Evolutionary conservation across 1,140 invertebrate species (phyloP), one percentile per base, ranked within the genome.

Genomic region (Apis dorsata): DNA sequence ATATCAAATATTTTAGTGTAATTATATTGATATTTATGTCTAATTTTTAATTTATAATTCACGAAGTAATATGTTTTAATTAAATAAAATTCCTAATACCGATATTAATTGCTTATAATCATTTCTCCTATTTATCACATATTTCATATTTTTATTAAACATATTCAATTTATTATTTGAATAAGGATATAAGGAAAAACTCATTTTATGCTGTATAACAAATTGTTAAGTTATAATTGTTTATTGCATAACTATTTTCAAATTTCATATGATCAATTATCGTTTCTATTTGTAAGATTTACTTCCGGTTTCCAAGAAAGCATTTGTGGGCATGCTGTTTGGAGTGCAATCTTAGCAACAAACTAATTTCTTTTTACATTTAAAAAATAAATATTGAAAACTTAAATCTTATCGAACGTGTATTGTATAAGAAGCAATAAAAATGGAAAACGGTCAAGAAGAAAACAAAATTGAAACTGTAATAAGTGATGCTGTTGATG

Each of bases 401-500:
- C 3, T 11, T 1, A 4, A 24, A 44, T 66, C 17, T 44, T 11
- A 13, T 59, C 17, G n/a, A n/a, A 68, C n/a, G 1, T 11, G 12
- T 65, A 10, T 2, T 0, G 1, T 8, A 1, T 51, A 3, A n/a
- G 21, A 72, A 83, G 15, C 53, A 1, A 4, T 3, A 8, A 59
- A 53, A 10, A 90, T 88, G 83, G 91, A 90, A 49, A 89, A 90
- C 60, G 86, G 84, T 34, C 82, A 91, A 24, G 83, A 85, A 21
- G 73, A 81, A 15, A 66, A 70, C 13, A 83, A 81, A 59, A 12
- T 53, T 9, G 85, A 81, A 17, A 55, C 55, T 17, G 19, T 34
- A 49, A 21, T 17, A 28, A 84, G 83, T 60, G 71, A 85, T 19
- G 84, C 78, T 12, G 62, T 77, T 15, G 76, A 63, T 12, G 34